A percentile compares a stretch with the other conserved stretches of the same genome.
These are phyloP conservation scores for Colistium nudipinnis DNA, from an alignment of 2,113 vertebrate genomes.

Conservation along the genomic window DNA sequence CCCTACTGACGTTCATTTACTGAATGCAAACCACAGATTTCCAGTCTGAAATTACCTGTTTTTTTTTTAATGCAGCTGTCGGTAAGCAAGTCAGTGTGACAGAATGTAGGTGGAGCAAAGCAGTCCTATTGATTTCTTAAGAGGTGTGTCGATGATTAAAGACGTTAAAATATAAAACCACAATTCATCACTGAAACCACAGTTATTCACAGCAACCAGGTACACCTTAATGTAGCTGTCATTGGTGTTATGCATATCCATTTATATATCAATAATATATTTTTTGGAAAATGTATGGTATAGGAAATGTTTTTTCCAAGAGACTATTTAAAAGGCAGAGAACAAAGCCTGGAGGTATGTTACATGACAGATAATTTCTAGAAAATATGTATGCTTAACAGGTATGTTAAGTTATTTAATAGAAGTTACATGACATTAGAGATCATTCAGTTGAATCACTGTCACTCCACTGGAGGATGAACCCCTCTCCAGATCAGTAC, in stretches of 20 bases:
- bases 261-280: too few relatives aligned
- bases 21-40: background rate
- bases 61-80: background rate
- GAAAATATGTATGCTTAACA: background rate
- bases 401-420: too few relatives aligned
- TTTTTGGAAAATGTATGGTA: too few relatives aligned
- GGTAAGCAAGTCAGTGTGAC: background rate
- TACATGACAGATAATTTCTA: background rate
- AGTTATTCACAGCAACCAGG: background rate
- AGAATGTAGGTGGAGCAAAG: background rate
- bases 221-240: too few relatives aligned
- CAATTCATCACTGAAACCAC: background rate
- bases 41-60: background rate
- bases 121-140: background rate
- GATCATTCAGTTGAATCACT: background rate
- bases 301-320: too few relatives aligned
- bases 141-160: too few relatives aligned
- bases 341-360: background rate
- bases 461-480: background rate
- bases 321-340: background rate
- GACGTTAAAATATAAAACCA: background rate
- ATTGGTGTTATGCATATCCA: too few relatives aligned
- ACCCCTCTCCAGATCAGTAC: background rate
- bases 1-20: background rate
- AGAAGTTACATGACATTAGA: too few relatives aligned